Evolutionary conservation across 2,797 vertebrate species (phyloP), one percentile per base, ranked within the genome.

Genomic region (Takifugu ocellatus): DNA sequence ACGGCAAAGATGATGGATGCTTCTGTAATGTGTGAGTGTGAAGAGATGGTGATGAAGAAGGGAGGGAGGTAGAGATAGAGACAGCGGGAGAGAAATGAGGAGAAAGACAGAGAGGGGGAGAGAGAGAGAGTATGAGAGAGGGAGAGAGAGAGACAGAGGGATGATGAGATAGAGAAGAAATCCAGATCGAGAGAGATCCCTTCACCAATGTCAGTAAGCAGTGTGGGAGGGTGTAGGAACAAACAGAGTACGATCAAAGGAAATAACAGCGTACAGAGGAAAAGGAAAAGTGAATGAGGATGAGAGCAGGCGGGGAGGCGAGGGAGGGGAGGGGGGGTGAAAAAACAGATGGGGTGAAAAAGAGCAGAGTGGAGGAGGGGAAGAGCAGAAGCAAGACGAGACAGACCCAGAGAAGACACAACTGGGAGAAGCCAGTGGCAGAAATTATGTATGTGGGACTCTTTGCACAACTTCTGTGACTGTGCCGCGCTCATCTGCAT

Each of bases 11-110:
- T 81, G 80, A 86, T 70, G 75, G 80, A 87, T 77, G 81, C 78
- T 56, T 72, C 75, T 86, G 84, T 87, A 76, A 83, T 83, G 85
- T 84, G 74, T 84, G 78, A 79, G 84, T 63, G 25, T 71, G 72
- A 68, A 75, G 78, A 84, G 84, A 86, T 71, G 83, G 78, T 55
- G 70, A 76, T 61, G 71, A 74, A 52, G 51, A 54, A 67, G 66
- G 49, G 60, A 69, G 68, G 64, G 58, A 70, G 74, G 47, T 31
- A 75, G 58, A 60, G 68, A 75, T 49, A 66, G 70, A 78, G 73
- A 74, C 2, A 24, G 64, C 74, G 60, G 53, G 76, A 78, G 79
- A 79, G 52, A 79, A 73, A 85, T 61, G 73, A 56, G 57, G 76
- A 78, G 57, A 79, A 66, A 65, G 68, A 71, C 44, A 47, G 68